A percentile compares a stretch with the other conserved stretches of the same genome.
Conservation (phyloP, 2,113 vertebrate genomes). For the Lathamus discolor region DNA sequence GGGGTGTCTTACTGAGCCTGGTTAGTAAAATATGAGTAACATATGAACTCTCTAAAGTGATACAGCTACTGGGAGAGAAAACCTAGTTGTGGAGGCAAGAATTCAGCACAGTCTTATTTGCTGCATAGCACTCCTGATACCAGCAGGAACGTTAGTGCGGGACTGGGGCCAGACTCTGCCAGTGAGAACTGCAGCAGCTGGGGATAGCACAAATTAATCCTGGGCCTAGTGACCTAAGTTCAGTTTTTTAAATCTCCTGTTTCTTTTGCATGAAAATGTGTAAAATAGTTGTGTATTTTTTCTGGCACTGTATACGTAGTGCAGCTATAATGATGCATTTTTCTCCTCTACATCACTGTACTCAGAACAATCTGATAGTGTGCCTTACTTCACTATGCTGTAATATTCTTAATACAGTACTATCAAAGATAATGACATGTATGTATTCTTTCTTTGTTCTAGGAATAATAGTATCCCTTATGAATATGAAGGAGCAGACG, state of each 20-base stretch:
- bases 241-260: background rate
- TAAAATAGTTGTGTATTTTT: background rate
- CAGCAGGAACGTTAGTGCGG: background rate
- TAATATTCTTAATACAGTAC: background rate
- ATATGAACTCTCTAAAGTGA: background rate
- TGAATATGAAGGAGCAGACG: background rate
- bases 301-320: background rate
- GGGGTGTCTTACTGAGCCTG: background rate
- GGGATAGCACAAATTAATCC: background rate
- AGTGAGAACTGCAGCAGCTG: background rate
- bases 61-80: background rate
- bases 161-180: background rate
- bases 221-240: background rate
- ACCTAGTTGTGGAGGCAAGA: background rate
- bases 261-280: background rate
- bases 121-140: background rate
- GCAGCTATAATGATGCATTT: background rate
- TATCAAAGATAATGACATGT: background rate
- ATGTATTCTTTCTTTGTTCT: background rate
- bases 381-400: background rate
- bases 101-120: background rate
- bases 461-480: background rate
- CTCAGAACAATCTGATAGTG: background rate
- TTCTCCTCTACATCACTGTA: background rate
- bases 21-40: slow-evolving; percentile 31